phyloP scores from a whole-genome alignment of 1,140 invertebrate genomes.

The Amyelois transitella region DNA sequence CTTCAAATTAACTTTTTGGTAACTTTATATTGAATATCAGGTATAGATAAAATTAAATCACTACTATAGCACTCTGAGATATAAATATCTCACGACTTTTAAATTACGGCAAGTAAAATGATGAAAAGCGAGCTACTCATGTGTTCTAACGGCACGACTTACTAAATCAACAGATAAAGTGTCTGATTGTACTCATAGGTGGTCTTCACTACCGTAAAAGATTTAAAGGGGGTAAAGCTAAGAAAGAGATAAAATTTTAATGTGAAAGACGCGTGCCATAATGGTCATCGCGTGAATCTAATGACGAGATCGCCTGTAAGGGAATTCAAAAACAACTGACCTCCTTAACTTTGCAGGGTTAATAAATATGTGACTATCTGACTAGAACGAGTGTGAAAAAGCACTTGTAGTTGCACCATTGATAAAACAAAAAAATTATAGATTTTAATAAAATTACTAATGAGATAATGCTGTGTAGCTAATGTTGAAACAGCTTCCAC shows the following conservation, averaged over 20 bases:
- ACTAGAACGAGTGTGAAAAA: too few relatives aligned
- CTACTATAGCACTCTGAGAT: not conserved
- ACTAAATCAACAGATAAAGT: conserved; percentile 44
- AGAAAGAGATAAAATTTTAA: conserved; percentile 29
- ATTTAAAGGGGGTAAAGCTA: not conserved
- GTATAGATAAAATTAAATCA: not conserved
- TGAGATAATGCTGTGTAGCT: too few relatives aligned
- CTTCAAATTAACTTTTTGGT: not conserved
- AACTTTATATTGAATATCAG: not conserved
- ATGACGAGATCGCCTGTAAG: too few relatives aligned
- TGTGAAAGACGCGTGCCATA: conserved; percentile 30
- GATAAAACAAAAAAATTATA: too few relatives aligned
- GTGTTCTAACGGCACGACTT: conserved; percentile 10
- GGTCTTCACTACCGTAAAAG: conserved; percentile 47
- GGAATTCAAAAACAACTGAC: too few relatives aligned
- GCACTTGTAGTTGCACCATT: too few relatives aligned
- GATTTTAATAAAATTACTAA: too few relatives aligned
- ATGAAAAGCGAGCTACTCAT: not conserved
- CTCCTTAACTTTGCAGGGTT: too few relatives aligned
- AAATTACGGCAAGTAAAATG: conserved; percentile 7
- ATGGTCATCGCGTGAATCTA: not conserved
- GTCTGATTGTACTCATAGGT: conserved; percentile 42
- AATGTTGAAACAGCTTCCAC: too few relatives aligned
- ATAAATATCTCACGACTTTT: conserved; percentile 11
- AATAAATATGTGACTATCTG: too few relatives aligned